phyloP scores from a whole-genome alignment of 1,140 invertebrate genomes.

The Drosophila navojoa region DNA sequence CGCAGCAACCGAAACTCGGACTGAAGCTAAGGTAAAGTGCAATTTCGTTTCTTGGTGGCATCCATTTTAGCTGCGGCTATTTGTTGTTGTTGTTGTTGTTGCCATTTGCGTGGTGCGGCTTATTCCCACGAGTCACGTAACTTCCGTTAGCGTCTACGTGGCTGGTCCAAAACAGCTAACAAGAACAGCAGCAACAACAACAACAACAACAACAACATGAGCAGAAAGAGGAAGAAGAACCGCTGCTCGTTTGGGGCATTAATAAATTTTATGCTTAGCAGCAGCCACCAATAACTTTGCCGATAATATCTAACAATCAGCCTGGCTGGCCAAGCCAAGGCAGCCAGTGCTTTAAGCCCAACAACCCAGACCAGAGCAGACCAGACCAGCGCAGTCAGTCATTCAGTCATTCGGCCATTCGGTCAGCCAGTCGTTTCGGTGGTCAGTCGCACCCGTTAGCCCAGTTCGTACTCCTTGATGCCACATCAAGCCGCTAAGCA shows the following conservation, averaged over 20 bases:
- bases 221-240: not conserved
- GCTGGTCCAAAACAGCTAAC: slow-evolving; percentile 20
- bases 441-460: not conserved
- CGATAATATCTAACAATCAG: slow-evolving; percentile 77
- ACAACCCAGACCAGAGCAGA: no score
- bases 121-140: slow-evolving; percentile 80
- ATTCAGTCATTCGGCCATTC: slow-evolving; percentile 7
- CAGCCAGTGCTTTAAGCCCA: slow-evolving; percentile 8
- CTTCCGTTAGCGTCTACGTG: slow-evolving; percentile 64
- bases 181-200: not conserved
- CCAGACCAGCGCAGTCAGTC: not conserved
- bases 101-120: slow-evolving; percentile 36
- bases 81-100: slow-evolving; percentile 8
- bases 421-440: not conserved
- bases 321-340: slow-evolving; percentile 10
- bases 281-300: slow-evolving; percentile 70
- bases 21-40: slow-evolving; percentile 49
- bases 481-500: slow-evolving; percentile 37
- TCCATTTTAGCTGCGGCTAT: not conserved
- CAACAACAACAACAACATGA: not conserved
- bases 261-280: slow-evolving; percentile 81
- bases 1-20: not conserved
- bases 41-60: slow-evolving; percentile 37
- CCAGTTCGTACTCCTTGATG: slow-evolving; percentile 2
- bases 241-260: slow-evolving; percentile 59